Conservation (phyloP, 2,113 vertebrate genomes). For the Hylia prasina region DNA sequence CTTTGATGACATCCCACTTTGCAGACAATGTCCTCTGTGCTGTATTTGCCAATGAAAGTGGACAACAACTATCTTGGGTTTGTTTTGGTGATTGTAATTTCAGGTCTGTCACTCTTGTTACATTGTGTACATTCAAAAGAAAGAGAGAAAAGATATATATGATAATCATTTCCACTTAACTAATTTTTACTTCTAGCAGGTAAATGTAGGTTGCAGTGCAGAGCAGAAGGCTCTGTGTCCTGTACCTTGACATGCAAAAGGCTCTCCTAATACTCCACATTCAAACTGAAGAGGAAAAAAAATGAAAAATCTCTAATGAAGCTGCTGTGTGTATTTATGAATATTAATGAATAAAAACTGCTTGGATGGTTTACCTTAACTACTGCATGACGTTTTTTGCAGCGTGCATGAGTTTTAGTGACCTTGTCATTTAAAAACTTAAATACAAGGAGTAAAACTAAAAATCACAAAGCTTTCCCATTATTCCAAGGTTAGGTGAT, state of each 20-base stretch:
- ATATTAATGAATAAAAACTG: conserved; percentile 99
- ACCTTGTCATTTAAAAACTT: conserved; percentile 87
- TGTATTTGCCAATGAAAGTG: conserved; percentile 99
- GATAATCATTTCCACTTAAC: conserved; percentile 99
- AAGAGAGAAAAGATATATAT: conserved; percentile 91
- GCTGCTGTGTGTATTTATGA: conserved; percentile 99
- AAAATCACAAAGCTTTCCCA: conserved; percentile 85
- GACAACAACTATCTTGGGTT: conserved; percentile 88
- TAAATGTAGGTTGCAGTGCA: conserved; percentile 90
- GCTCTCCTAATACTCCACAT: conserved; percentile 95
- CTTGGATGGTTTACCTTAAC: conserved; percentile 99
- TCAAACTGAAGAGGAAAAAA: conserved; percentile 92
- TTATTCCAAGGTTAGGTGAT: conserved; percentile 78
- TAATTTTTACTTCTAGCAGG: conserved; percentile 93
- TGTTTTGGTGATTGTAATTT: conserved; percentile 99
- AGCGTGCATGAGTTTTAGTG: conserved; percentile 98
- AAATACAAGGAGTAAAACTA: conserved; percentile 79
- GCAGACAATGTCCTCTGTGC: conserved; percentile 99
- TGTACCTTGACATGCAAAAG: conserved; percentile 88
- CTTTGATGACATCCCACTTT: conserved; percentile 96
- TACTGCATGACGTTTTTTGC: conserved; percentile 99
- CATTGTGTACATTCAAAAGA: conserved; percentile 98
- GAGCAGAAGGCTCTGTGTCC: conserved; percentile 82
- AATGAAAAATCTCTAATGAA: conserved; percentile 91
- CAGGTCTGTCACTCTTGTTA: conserved; percentile 99